Evolutionary conservation across 2,797 vertebrate species (phyloP), one percentile per base, ranked within the genome.

Genomic region (Pseudochromis fuscus): DNA sequence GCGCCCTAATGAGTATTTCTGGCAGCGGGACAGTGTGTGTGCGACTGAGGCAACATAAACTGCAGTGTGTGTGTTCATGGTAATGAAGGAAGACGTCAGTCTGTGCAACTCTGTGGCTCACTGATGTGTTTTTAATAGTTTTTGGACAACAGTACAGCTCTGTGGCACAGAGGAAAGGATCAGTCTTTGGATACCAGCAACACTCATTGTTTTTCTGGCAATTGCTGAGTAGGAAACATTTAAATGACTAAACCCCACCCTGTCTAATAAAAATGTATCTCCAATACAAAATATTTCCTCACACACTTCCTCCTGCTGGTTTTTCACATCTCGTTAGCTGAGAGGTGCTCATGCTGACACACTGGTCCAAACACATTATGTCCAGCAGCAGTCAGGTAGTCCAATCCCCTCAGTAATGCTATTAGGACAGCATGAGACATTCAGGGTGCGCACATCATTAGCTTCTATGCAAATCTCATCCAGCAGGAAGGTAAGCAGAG

Each of bases 321-420:
- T 72, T 64, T 73, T 67, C 75, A 60, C 30, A 75, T 80, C 71
- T 56, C 42, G 38, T 87, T 87, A 72, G 30, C 38, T 27, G 40
- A 30, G 55, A 67, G 19, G 71, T 51, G 80, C 76, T 82, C 72
- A 60, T 24, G 11, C 69, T 78, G 60, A 73, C 80, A 60, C 63
- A 61, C 27, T 30, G 77, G 80, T 87, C 83, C 69, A 81, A 87
- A 87, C 75, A 55, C 48, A 81, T 82, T 77, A 85, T 23, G 66
- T 63, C 72, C 75, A 71, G 68, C 72, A 81, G 69, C 59, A 78
- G 25, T 85, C 87, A 79, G 65, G 63, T 60, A 23, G 64, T 37
- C 50, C 84, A 77, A 62, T 82, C 82, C 77, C 59, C 64, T 60
- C 51, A 27, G 57, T 87, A 82, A 87, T 83, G 61, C 76, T 69